Percentiles rank a stretch among this genome's conserved stretches.
phyloP scores from a whole-genome alignment of 1,140 invertebrate species.

The Panulirus ornatus region DNA sequence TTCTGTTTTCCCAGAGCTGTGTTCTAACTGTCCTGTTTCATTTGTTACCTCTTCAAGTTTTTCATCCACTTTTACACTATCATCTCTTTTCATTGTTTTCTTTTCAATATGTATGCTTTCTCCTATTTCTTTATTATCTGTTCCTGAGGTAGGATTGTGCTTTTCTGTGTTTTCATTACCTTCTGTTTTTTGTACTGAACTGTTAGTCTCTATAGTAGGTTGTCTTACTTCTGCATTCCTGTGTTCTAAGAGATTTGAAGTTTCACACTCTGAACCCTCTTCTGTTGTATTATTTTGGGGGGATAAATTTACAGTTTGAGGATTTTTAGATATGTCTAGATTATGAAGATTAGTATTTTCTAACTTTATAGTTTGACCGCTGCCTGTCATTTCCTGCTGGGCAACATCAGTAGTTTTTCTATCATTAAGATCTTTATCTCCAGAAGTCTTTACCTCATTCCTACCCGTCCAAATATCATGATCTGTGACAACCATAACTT shows the following conservation, averaged over 20 bases:
- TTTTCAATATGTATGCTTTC: neutral
- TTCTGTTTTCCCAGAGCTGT: neutral
- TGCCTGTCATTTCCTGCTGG: neutral
- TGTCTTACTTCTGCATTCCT: neutral
- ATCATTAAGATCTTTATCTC: neutral
- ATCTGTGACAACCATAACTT: conserved; percentile 62
- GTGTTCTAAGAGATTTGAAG: neutral
- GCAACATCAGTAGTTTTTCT: neutral
- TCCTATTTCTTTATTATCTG: neutral
- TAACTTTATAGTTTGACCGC: neutral
- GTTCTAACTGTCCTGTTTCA: neutral
- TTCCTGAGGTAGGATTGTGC: neutral
- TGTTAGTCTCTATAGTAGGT: neutral
- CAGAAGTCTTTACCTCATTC: neutral
- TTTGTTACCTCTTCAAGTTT: neutral
- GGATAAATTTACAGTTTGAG: neutral
- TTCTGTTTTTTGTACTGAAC: neutral
- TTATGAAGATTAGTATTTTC: neutral
- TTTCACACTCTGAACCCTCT: neutral
- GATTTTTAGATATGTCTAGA: too few relatives aligned
- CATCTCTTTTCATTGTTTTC: neutral
- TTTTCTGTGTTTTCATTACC: neutral
- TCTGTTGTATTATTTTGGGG: neutral
- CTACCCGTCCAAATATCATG: conserved; percentile 41
- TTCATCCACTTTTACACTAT: neutral